Conservation (phyloP, 2,888 invertebrate species). For the Athalia cordata region DNA sequence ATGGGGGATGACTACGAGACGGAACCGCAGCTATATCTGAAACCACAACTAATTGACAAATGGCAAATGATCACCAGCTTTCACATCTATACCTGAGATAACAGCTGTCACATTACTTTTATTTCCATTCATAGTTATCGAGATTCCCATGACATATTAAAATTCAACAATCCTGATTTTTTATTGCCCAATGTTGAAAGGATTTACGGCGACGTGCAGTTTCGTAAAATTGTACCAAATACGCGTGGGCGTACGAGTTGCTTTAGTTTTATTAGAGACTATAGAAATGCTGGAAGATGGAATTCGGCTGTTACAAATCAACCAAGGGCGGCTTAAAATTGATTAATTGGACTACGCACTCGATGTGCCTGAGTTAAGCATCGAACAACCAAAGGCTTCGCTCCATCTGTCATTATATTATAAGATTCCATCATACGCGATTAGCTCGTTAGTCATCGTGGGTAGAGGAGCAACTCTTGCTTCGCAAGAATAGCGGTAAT, state of each 20-base stretch:
- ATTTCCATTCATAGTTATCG: background rate
- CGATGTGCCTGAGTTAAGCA: background rate
- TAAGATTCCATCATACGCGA: constrained; percentile 21
- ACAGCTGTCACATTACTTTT: background rate
- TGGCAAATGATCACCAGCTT: background rate
- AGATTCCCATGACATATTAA: background rate
- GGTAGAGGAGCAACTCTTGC: constrained; percentile 26
- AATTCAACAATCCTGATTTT: too few species aligned
- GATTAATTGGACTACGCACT: constrained; percentile 10
- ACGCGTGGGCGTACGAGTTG: too few species aligned
- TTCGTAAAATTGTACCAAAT: too few species aligned
- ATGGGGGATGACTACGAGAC: background rate
- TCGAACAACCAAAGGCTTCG: background rate
- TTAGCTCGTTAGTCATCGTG: constrained; percentile 33
- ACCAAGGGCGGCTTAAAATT: too few species aligned
- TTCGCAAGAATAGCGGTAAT: background rate
- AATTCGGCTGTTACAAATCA: too few species aligned
- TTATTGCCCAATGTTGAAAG: too few species aligned
- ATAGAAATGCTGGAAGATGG: too few species aligned
- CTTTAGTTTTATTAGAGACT: too few species aligned
- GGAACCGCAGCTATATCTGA: background rate
- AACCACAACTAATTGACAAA: constrained; percentile 20
- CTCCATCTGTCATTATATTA: constrained; percentile 17
- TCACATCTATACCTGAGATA: background rate
- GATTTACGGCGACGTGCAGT: too few species aligned